Evolutionary conservation across 2,113 vertebrate genomes (phyloP), one percentile per base, ranked within the genome.

Genomic region (Lycaon pictus): DNA sequence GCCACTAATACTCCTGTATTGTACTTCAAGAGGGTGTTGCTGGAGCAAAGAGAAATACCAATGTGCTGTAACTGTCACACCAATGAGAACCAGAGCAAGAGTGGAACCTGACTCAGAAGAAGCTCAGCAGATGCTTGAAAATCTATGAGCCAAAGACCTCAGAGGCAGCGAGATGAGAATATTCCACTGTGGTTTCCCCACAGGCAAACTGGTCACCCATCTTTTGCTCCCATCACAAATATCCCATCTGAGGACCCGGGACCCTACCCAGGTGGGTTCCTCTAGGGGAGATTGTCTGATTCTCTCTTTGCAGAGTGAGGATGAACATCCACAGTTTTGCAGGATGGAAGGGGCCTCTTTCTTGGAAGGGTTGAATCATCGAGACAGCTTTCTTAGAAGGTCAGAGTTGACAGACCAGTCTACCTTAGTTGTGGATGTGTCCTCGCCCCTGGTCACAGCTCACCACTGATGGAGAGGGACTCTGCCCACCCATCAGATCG

Each of bases 11-110:
- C 65, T 63, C 43, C 60, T 1, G 32, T 13, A 27, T 32, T 43
- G 51, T 43, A 22, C 10, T 37, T 90, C 5, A 15, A 90, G 32
- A 35, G 37, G 60, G 65, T 32, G 37, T 77, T 77, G 60, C 19
- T 32, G 55, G 72, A 93, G 35, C 60, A 71, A 86, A 79, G 79
- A 69, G 29, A 71, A 82, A 77, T 32, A 67, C 65, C 58, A 76
- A 27, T 43, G 7, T 74, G 83, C 53, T 27, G 32, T 81, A 58
- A 55, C 53, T 48, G 53, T 74, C 56, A 51, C 0, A 2, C 11
- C 48, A 62, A 22, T 29, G 35, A 56, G 77, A 48, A 37, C 17
- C 9, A 55, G 67, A 72, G 20, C 11, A 11, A 72, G 10, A 17
- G 32, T 80, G 72, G 8, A 29, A 2, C 1, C 2, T 35, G 37